A percentile compares a stretch with the other conserved stretches of the same genome.
Evolutionary conservation across 2,888 invertebrate genomes (phyloP).

Genomic region (Gasteruption jaculator): DNA sequence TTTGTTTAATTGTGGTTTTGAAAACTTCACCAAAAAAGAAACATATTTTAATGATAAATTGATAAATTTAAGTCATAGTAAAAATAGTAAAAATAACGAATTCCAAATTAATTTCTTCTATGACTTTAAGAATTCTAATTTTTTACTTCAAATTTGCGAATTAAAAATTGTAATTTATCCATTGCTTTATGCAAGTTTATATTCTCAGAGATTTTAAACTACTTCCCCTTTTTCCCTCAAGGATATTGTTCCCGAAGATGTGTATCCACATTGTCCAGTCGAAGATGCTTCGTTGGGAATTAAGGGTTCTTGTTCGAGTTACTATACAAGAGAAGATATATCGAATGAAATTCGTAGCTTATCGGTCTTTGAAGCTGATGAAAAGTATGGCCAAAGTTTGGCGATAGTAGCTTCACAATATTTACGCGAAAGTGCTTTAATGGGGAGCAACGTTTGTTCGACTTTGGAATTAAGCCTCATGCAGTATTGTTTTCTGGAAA

Average conservation of each 20-base stretch:
- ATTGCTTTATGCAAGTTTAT: not conserved
- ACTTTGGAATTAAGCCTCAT: conserved; percentile 54
- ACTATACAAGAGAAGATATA: conserved; percentile 57
- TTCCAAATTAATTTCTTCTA: too few relatives aligned
- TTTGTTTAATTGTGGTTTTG: conserved; percentile 1
- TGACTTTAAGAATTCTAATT: too few relatives aligned
- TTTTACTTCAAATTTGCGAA: too few relatives aligned
- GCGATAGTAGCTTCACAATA: conserved; percentile 69
- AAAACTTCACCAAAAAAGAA: too few relatives aligned
- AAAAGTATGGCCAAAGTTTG: conserved; percentile 58
- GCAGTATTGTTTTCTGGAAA: conserved; percentile 71
- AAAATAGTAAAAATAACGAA: too few relatives aligned
- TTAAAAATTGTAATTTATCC: too few relatives aligned
- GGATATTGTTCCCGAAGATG: conserved; percentile 55
- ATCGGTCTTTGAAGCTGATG: conserved; percentile 51
- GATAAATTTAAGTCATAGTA: conserved; percentile 7
- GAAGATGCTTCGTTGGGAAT: conserved; percentile 52
- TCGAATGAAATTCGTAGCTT: conserved; percentile 49
- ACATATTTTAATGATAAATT: not conserved
- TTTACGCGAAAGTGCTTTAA: conserved; percentile 57
- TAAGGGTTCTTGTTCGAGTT: conserved; percentile 67
- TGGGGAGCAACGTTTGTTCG: conserved; percentile 54
- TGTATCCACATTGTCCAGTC: conserved; percentile 61
- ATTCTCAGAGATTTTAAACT: conserved; percentile 2
- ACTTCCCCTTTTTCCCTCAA: conserved; percentile 36